These are phyloP conservation scores for Acleris emargana DNA, from an alignment of 2,888 invertebrate species.

Conservation along the genomic window DNA sequence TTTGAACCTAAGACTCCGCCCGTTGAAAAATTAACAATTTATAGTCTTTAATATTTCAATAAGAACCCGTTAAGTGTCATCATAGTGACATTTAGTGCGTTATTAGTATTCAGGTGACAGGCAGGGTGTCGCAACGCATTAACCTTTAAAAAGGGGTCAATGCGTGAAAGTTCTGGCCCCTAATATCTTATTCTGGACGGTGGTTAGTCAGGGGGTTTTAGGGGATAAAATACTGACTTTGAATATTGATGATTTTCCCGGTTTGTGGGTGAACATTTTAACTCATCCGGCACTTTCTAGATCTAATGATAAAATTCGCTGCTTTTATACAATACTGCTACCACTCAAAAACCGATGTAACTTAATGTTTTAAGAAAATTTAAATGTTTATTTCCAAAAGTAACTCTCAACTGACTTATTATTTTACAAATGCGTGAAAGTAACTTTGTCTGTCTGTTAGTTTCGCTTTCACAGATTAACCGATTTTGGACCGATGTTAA, in stretches of 20 bases:
- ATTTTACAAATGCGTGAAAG: too few species aligned
- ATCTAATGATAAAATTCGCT: neutral
- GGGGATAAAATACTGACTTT: slow-evolving; percentile 66
- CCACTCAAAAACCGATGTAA: too few species aligned
- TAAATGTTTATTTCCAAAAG: too few species aligned
- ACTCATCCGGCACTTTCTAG: slow-evolving; percentile 42
- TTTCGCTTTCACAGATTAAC: too few species aligned
- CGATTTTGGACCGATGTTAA: too few species aligned
- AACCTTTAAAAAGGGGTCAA: slow-evolving; percentile 82
- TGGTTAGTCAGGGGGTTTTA: slow-evolving; percentile 66
- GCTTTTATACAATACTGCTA: too few species aligned
- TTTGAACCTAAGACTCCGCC: too few species aligned
- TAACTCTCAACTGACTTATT: too few species aligned
- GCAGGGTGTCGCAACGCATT: slow-evolving; percentile 67
- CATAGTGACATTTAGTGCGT: slow-evolving; percentile 41
- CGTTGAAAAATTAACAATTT: too few species aligned
- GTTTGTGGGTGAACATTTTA: slow-evolving; percentile 64
- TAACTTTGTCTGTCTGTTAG: too few species aligned
- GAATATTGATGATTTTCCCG: slow-evolving; percentile 70
- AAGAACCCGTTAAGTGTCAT: slow-evolving; percentile 3
- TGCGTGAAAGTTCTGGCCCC: slow-evolving; percentile 77
- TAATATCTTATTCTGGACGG: slow-evolving; percentile 77
- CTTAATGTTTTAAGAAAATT: too few species aligned
- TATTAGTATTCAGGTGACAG: slow-evolving; percentile 77
- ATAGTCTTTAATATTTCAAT: neutral